Base-by-base conservation (phyloP, 2,797 vertebrate species). In the Scyliorhinus canicula region DNA sequence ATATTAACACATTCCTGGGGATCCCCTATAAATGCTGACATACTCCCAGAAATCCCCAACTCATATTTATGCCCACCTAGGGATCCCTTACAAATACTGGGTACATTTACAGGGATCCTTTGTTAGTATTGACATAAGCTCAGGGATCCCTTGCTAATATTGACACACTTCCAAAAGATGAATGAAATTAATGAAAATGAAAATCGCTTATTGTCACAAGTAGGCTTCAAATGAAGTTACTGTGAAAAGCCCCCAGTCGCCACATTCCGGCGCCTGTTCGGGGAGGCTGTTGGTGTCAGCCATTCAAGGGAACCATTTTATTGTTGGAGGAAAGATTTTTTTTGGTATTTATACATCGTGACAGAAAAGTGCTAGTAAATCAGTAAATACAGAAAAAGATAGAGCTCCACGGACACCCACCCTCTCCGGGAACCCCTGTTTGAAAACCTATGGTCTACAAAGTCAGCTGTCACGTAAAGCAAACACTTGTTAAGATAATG, bases 401-500 rank as follows among this genome's bases (percentile, higher is more conserved):
- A 90, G 55, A 91, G n/a, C 44, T 65, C 88, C 60, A 4, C 2
- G 63, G 57, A 91, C 35, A 40, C 6, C 16, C 88, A 3, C 28
- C 85, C 60, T 91, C n/a, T 65, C 55, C 60, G n/a, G 21, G 88
- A 91, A 40, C 57, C 40, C 21, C 57, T 44, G 88, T 91, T 91
- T 91, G 88, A 91, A 91, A 91, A 91, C 88, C 88, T 65, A 91
- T 44, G 88, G 60, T 91, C 88, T 65, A 65, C 57, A 88, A 55
- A 88, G 52, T 57, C 65, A 40, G 3, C 44, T 63, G 57, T 35
- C 3, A 11, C 40, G 14, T 91, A 90, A 90, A 63, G 60, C 88
- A 91, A 63, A 60, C 88, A n/a, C 88, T 44, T 91, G n/a, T 65
- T 91, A 91, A 91, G 88, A 91, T 65, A 91, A 65, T 91, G n/a